Percentiles rank a stretch among this genome's conserved stretches.
Conservation (phyloP, 2,113 vertebrate genomes). For the Heptranchias perlo region DNA sequence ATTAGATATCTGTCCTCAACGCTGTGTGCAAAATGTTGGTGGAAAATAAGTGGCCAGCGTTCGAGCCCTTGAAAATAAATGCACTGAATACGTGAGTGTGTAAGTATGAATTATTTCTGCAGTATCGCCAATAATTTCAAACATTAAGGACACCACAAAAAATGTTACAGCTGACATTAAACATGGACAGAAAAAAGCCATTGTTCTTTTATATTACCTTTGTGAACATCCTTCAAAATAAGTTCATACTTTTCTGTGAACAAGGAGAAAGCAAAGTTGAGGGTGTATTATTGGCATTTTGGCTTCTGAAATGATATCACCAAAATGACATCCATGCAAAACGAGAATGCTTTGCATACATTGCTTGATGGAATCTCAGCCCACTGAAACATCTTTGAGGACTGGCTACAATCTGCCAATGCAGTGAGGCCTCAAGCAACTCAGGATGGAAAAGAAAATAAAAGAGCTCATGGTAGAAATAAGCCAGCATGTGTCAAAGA, state of each 20-base stretch:
- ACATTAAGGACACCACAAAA: constrained; percentile 47
- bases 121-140: background rate
- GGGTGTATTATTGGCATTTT: constrained; percentile 36
- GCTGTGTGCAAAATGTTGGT: constrained; percentile 74
- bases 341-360: constrained; percentile 37
- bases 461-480: background rate
- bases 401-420: background rate
- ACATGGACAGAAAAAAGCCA: constrained; percentile 42
- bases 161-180: constrained; percentile 48
- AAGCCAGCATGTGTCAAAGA: background rate
- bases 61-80: constrained; percentile 76
- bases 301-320: background rate
- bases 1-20: constrained; percentile 62
- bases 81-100: constrained; percentile 69
- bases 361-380: constrained; percentile 35
- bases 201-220: constrained; percentile 53
- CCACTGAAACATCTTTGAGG: background rate
- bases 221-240: constrained; percentile 58
- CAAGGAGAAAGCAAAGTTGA: constrained; percentile 44
- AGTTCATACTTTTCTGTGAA: constrained; percentile 65
- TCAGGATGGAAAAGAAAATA: background rate
- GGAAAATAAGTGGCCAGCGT: constrained; percentile 72
- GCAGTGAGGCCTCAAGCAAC: background rate
- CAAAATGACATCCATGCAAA: constrained; percentile 42
- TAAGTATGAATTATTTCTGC: constrained; percentile 10